Evolutionary conservation across 1,140 invertebrate genomes (phyloP), one percentile per base, ranked within the genome.

Genomic region (Apis cerana): DNA sequence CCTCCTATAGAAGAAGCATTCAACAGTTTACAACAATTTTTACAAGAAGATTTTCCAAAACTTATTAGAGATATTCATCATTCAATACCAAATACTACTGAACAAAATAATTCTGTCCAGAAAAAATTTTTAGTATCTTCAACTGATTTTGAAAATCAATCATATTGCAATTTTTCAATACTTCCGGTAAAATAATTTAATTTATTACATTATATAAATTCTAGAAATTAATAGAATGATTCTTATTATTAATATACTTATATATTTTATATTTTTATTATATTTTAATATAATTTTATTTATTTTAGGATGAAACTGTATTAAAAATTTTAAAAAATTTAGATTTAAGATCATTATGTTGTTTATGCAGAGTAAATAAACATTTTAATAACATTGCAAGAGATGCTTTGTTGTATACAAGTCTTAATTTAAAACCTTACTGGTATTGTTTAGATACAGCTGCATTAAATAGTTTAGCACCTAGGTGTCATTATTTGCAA

Each of bases 331-430:
- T 98, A 86, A 95, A 95, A 83, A 97, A 97, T 91, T 93, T 98
- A 83, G 97, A 98, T 92, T 94, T 98, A 67, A 95, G 95, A 88
- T 97, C 97, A 1, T 90, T 99, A 3, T 97, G 96, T 90, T 94
- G 95, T 61, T 96, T 97, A 90, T 96, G 97, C 13, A 96, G 96
- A 92, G 96, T 98, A 0, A 98, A 96, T 89, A 96, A 95, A 80
- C 95, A 96, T 82, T 97, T 98, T 88, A 95, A 96, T 88, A 94
- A 96, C 72, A 95, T 97, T 68, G 96, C 97, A 17, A 95, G 95
- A 61, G 97, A 98, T 92, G 95, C 96, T 58, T 92, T 97, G 23
- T 95, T 98, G 0, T 98, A 97, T 89, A 96, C 95, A 81, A 96
- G 96, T 90, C 93, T 99, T 10, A 97, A 97, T 93, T 94, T 98